These are phyloP conservation scores for Cyprinodon tularosa DNA, from an alignment of 2,113 vertebrate genomes.

Conservation along the genomic window DNA sequence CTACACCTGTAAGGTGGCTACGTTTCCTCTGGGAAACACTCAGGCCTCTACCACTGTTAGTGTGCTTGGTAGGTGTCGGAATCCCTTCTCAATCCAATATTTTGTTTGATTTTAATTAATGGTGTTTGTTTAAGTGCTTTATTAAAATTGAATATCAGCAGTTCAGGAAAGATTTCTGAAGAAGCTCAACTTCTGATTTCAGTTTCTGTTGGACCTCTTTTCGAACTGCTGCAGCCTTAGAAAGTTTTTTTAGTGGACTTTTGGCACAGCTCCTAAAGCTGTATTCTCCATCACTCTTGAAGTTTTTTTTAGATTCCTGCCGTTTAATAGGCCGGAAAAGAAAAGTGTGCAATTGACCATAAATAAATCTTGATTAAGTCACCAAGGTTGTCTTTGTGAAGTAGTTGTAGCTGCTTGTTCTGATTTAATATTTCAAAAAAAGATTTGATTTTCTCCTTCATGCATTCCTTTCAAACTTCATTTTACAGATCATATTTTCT, in stretches of 20 bases:
- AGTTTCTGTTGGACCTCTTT: not conserved
- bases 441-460: too few species aligned
- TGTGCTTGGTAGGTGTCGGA: slow-evolving; percentile 85
- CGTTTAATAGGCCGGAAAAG: too few species aligned
- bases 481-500: too few species aligned
- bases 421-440: too few species aligned
- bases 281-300: not conserved
- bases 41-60: slow-evolving; percentile 88
- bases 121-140: not conserved
- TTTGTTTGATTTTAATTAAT: not conserved
- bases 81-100: not conserved
- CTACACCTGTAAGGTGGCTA: slow-evolving; percentile 95
- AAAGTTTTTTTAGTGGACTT: not conserved
- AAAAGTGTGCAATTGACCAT: too few species aligned
- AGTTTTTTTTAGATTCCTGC: not conserved
- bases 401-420: too few species aligned
- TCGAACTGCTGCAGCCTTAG: not conserved
- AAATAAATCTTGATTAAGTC: too few species aligned
- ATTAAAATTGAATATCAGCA: not conserved
- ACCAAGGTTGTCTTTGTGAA: too few species aligned
- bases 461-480: too few species aligned
- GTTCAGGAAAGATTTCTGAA: not conserved
- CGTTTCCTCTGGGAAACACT: slow-evolving; percentile 93
- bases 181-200: not conserved
- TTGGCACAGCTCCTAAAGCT: not conserved